These are phyloP conservation scores for Bursaphelenchus okinawaensis DNA, from an alignment of 2,888 invertebrate species.

Conservation along the genomic window DNA sequence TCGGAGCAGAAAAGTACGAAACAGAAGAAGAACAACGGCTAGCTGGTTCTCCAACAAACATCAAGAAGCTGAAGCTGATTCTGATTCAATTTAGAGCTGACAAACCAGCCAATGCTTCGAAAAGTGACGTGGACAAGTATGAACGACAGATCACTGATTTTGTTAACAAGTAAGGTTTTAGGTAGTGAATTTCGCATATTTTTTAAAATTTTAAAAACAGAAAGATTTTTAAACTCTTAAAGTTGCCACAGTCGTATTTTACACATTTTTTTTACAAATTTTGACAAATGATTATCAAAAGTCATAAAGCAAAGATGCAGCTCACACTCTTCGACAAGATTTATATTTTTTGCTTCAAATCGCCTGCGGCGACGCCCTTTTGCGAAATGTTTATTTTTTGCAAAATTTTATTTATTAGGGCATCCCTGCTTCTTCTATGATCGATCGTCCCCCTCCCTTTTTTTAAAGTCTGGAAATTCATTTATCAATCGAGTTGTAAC, in stretches of 20 bases:
- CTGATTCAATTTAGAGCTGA: constrained; percentile 46
- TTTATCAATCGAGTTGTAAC: no score
- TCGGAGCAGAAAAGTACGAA: constrained; percentile 38
- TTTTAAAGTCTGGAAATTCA: no score
- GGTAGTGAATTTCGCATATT: background rate
- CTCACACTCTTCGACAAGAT: no score
- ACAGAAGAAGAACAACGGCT: constrained; percentile 13
- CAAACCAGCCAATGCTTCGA: constrained; percentile 35
- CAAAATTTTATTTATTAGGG: no score
- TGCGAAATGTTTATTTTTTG: background rate
- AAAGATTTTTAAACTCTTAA: no score
- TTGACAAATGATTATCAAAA: no score
- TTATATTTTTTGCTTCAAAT: no score
- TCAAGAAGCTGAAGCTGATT: constrained; percentile 38
- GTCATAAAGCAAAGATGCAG: no score
- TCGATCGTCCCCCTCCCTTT: no score
- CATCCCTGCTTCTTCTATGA: no score
- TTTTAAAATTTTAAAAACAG: background rate
- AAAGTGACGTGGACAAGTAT: constrained; percentile 39
- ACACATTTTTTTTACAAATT: no score
- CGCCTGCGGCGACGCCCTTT: background rate
- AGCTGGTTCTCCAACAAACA: constrained; percentile 24
- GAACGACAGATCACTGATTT: constrained; percentile 37
- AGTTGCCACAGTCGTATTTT: no score
- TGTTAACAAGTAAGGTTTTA: constrained; percentile 37